These are phyloP conservation scores for Zaprionus gabonicus DNA, from an alignment of 1,140 invertebrate species.

Conservation along the genomic window DNA sequence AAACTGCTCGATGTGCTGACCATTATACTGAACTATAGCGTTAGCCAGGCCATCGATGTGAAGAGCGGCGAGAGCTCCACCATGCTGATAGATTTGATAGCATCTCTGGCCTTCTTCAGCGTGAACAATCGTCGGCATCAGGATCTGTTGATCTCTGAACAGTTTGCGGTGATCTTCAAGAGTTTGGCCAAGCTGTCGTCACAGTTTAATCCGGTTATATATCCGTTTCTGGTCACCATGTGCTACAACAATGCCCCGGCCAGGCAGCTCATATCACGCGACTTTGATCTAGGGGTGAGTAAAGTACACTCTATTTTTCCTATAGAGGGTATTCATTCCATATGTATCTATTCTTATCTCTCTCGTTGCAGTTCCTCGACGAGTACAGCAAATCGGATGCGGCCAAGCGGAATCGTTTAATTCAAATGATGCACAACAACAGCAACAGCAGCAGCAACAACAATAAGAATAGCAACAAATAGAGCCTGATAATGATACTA, in stretches of 20 bases:
- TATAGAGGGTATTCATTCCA: neutral
- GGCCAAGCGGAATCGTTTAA: slow-evolving; percentile 87
- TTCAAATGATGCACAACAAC: slow-evolving; percentile 73
- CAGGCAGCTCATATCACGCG: slow-evolving; percentile 65
- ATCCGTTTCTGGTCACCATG: slow-evolving; percentile 93
- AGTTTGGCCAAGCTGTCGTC: slow-evolving; percentile 72
- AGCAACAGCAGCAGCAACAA: slow-evolving; percentile 12
- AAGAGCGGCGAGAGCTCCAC: slow-evolving; percentile 84
- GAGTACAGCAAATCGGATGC: slow-evolving; percentile 88
- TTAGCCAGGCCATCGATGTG: slow-evolving; percentile 85
- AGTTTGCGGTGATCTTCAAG: slow-evolving; percentile 77
- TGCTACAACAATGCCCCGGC: slow-evolving; percentile 73
- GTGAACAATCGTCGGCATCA: slow-evolving; percentile 86
- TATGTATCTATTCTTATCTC: neutral
- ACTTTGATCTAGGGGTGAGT: slow-evolving; percentile 80
- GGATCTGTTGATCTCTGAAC: slow-evolving; percentile 78
- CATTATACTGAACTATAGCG: slow-evolving; percentile 93
- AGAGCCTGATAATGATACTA: slow-evolving; percentile 7
- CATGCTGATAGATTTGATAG: slow-evolving; percentile 86
- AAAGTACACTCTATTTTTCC: neutral
- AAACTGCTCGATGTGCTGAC: slow-evolving; percentile 95
- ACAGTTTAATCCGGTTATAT: slow-evolving; percentile 89
- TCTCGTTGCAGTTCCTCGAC: slow-evolving; percentile 86
- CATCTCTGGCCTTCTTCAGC: slow-evolving; percentile 85
- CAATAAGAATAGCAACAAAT: slow-evolving; percentile 25